These are phyloP conservation scores for Phyllotis vaccarum DNA, from an alignment of 2,797 vertebrate genomes.

Conservation along the genomic window DNA sequence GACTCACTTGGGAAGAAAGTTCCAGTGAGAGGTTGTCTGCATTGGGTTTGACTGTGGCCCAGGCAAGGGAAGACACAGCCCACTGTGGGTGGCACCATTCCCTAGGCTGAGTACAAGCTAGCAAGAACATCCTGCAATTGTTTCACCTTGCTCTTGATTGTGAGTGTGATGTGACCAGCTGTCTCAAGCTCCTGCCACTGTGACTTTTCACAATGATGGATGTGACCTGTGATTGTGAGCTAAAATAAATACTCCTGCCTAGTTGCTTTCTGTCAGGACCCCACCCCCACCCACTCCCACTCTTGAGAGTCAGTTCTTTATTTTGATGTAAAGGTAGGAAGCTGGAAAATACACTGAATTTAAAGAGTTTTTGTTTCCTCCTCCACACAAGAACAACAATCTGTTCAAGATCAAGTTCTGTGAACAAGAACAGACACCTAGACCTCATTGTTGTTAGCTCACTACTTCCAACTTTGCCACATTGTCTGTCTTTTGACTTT, in stretches of 20 bases:
- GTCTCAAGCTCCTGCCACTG: neutral
- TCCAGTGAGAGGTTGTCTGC: too few species aligned
- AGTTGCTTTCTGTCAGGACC: neutral
- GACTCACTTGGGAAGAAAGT: neutral
- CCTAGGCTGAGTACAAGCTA: neutral
- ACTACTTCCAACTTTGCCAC: neutral
- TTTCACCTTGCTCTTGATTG: neutral
- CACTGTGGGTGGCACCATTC: neutral
- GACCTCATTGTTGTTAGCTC: neutral
- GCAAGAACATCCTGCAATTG: too few species aligned
- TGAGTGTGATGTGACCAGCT: neutral
- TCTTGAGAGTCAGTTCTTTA: constrained; percentile 78
- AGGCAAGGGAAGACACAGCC: neutral
- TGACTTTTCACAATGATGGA: neutral
- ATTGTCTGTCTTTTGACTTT: neutral
- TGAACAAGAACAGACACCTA: neutral
- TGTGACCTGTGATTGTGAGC: neutral
- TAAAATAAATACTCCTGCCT: neutral
- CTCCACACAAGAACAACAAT: constrained; percentile 20
- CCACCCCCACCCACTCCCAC: neutral
- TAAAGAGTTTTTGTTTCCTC: constrained; percentile 76
- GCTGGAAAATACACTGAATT: constrained; percentile 83
- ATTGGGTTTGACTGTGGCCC: neutral
- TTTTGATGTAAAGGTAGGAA: constrained; percentile 83
- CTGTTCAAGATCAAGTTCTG: constrained; percentile 84